Evolutionary conservation across 2,797 vertebrate species (phyloP).

Genomic region (Peromyscus melanophrys): DNA sequence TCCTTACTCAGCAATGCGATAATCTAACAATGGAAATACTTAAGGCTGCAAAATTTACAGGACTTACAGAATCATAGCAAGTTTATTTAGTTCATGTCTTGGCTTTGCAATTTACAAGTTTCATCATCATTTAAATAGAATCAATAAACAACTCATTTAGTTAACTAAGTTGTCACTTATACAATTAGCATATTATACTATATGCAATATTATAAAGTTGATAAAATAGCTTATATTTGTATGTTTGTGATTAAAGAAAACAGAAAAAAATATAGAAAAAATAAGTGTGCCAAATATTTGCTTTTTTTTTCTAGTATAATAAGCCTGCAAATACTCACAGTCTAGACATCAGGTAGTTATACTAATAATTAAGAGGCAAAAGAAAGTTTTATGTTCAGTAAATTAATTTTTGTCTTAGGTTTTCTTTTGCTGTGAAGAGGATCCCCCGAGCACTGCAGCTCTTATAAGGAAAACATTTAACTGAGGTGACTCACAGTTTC

Average conservation of each 20-base stretch:
- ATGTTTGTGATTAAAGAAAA: neutral
- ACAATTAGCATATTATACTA: neutral
- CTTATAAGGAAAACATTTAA: neutral
- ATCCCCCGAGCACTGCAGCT: neutral
- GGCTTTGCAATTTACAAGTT: neutral
- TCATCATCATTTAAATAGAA: conserved; percentile 22
- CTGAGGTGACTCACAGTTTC: neutral
- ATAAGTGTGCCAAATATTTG: neutral
- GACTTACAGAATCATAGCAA: neutral
- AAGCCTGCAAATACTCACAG: neutral
- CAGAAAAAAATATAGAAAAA: neutral
- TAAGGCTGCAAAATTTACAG: neutral
- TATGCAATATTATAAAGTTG: neutral
- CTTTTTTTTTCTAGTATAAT: neutral
- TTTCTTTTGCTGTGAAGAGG: neutral
- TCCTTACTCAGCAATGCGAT: conserved; percentile 21
- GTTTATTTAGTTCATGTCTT: conserved; percentile 4
- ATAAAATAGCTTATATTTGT: neutral
- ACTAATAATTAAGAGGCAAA: neutral
- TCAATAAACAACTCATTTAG: conserved; percentile 25
- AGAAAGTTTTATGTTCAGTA: neutral
- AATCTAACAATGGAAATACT: neutral
- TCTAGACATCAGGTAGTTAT: neutral
- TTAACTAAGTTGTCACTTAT: neutral
- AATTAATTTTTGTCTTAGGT: neutral